phyloP scores from a whole-genome alignment of 2,797 vertebrate species.

The Tamandua tetradactyla region DNA sequence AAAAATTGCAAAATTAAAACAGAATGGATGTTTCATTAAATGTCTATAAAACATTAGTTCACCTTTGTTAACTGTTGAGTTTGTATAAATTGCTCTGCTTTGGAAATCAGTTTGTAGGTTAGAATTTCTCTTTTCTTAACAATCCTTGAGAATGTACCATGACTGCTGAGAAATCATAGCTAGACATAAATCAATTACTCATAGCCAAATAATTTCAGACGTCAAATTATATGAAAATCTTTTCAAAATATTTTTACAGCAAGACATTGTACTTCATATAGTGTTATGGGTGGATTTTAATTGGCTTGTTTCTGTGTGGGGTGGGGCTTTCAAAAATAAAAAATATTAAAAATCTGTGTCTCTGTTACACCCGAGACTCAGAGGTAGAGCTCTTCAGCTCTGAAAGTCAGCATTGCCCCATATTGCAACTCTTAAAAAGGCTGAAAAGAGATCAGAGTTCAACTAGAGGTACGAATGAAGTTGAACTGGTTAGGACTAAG shows the following conservation, averaged over 20 bases:
- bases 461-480: too few relatives aligned
- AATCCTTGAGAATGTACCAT: conserved; percentile 22
- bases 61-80: not conserved
- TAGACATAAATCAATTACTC: conserved; percentile 38
- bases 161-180: conserved; percentile 26
- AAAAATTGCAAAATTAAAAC: not conserved
- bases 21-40: not conserved
- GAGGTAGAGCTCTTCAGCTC: too few relatives aligned
- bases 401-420: too few relatives aligned
- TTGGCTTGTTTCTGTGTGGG: not conserved
- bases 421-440: too few relatives aligned
- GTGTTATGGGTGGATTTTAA: not conserved
- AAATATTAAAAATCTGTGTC: too few relatives aligned
- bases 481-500: too few relatives aligned
- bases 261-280: conserved; percentile 4
- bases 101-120: conserved; percentile 44
- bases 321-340: not conserved
- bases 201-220: conserved; percentile 58
- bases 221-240: conserved; percentile 59
- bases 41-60: not conserved
- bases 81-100: conserved; percentile 35
- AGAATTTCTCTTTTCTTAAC: conserved; percentile 44
- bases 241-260: conserved; percentile 48
- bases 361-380: too few relatives aligned
- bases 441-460: too few relatives aligned